Base-by-base conservation (phyloP, 2,797 vertebrate genomes). In the Emys orbicularis region DNA sequence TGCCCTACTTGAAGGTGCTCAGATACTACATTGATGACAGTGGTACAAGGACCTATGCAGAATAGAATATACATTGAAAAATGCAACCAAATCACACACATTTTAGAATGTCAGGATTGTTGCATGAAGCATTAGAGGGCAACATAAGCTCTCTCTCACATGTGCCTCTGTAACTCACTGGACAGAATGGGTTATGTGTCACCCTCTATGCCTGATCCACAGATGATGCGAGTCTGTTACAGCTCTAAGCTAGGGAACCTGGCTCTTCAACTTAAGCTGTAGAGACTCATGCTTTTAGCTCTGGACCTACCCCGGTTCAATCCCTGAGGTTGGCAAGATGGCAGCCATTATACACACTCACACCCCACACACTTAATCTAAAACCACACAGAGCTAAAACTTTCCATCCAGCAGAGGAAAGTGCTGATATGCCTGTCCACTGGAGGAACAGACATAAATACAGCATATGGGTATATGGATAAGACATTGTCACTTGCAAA, bases 381-480 rank as follows among this genome's bases (percentile, higher is more conserved):
- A n/a, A 4, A 2, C 0, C 0, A 47, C 47, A 7, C 16, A 4
- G 9, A 11, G 6, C 3, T 0, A 3, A 6, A 72, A 44, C 41
- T 19, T 50, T 50, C 76, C 76, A 50, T 79, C 16, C 44, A 79
- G 2, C 13, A 34, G 23, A 41, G 37, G 23, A 37, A 77, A 77
- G 27, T 77, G 44, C 27, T 47, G 27, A 77, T 31, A 16, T 49
- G 29, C 25, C 27, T 47, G 44, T 47, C 25, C 76, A 79, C 76
- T 79, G 44, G 12, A 79, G 41, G 41, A 76, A 74, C 12, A 47
- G 72, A 44, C 12, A 79, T 50, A 50, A 52, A 50, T 19, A 79
- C 31, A 52, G 29, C 29, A 21, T 34, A n/a, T n/a, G 19, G 16
- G 18, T 79, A 50, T 52, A 34, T 21, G 16, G 31, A 34, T 47